These are phyloP conservation scores for Eilema caniola DNA, from an alignment of 2,888 invertebrate genomes.

Conservation along the genomic window DNA sequence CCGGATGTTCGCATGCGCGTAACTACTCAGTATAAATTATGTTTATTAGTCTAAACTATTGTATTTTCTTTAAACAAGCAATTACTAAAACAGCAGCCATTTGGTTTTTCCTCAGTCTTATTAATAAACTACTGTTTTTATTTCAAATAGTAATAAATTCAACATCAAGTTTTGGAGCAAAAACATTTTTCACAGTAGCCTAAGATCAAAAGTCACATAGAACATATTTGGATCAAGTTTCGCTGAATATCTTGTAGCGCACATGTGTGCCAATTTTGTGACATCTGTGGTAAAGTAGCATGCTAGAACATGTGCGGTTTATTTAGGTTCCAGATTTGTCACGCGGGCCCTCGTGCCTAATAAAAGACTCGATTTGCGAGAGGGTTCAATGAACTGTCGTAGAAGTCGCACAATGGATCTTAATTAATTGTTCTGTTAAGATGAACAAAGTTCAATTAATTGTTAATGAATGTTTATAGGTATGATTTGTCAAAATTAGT, in stretches of 20 bases:
- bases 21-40: background rate
- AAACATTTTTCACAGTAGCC: background rate
- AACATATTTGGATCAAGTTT: background rate
- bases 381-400: background rate
- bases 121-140: background rate
- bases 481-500: background rate
- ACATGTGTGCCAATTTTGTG: background rate
- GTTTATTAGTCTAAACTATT: background rate
- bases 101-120: background rate
- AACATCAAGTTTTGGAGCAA: background rate
- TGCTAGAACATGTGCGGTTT: background rate
- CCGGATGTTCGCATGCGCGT: background rate
- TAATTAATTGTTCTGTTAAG: background rate
- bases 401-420: background rate
- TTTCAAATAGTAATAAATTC: background rate
- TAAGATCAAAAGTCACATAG: background rate
- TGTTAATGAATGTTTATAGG: background rate
- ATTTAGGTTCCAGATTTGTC: background rate
- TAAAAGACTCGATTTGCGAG: background rate
- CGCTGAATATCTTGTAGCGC: background rate
- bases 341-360: constrained; percentile 2
- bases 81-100: background rate
- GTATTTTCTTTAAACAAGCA: background rate
- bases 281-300: background rate
- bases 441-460: background rate